Percentiles rank a stretch among this genome's conserved stretches.
phyloP scores from a whole-genome alignment of 2,888 invertebrate species.

The Mimumesa dahlbomi region DNA sequence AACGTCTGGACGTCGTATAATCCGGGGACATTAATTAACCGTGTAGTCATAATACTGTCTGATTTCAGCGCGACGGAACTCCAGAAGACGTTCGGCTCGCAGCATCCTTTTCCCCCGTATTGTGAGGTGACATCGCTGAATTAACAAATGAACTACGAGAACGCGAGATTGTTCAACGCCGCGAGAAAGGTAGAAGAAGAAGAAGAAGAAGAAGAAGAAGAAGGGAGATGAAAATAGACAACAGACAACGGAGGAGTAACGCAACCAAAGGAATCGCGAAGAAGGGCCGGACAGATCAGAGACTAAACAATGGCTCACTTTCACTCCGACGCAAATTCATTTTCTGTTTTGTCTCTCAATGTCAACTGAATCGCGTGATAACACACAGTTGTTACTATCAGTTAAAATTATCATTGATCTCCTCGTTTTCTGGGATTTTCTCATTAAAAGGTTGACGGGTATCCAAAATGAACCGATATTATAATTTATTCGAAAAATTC shows the following conservation, averaged over 20 bases:
- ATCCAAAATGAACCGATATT: no score
- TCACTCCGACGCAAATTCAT: slow-evolving; percentile 61
- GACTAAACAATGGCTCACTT: slow-evolving; percentile 73
- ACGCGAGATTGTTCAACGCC: slow-evolving; percentile 51
- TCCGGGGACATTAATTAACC: slow-evolving; percentile 75
- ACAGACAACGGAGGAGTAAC: not conserved
- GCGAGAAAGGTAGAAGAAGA: slow-evolving; percentile 30
- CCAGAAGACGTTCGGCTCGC: slow-evolving; percentile 1
- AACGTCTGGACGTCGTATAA: slow-evolving; percentile 57
- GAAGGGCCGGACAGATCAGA: slow-evolving; percentile 62
- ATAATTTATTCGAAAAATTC: no score
- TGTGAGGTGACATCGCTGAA: slow-evolving; percentile 57
- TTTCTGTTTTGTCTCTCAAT: slow-evolving; percentile 33
- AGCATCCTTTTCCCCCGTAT: slow-evolving; percentile 47
- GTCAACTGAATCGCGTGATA: slow-evolving; percentile 6
- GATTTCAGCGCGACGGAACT: slow-evolving; percentile 42
- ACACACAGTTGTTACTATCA: slow-evolving; percentile 5
- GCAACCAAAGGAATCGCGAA: slow-evolving; percentile 44
- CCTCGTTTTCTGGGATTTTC: no score
- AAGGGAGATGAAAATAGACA: slow-evolving; percentile 9
- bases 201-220: slow-evolving; percentile 28
- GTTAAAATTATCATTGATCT: slow-evolving; percentile 4
- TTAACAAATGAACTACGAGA: slow-evolving; percentile 65
- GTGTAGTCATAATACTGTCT: slow-evolving; percentile 76
- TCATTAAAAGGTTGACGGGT: no score